Percentiles rank a stretch among this genome's conserved stretches.
Conservation (phyloP, 35 echinoderm and acorn worm genomes). For the Patiria miniata region DNA sequence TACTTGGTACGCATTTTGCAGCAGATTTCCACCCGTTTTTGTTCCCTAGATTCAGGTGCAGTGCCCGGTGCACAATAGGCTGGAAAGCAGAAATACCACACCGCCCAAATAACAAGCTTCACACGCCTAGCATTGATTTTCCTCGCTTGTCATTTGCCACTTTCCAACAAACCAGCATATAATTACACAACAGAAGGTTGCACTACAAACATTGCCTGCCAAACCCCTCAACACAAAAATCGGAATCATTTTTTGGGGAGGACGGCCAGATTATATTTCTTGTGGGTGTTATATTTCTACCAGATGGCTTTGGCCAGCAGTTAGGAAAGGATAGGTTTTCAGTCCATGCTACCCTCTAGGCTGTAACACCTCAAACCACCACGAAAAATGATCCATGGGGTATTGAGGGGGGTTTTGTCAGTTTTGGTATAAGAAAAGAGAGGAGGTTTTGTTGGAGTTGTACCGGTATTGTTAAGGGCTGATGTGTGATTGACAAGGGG, state of each 20-base stretch:
- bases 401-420: not conserved
- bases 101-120: not conserved
- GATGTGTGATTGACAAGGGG: conserved; percentile 15
- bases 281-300: conserved; percentile 19
- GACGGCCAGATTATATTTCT: conserved; percentile 21
- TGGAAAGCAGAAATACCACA: not conserved
- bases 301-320: conserved; percentile 10
- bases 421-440: not conserved
- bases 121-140: conserved; percentile 13
- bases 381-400: no score
- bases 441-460: not conserved
- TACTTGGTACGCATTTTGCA: no score
- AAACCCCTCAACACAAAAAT: not conserved
- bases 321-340: conserved; percentile 10
- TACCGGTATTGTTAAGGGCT: not conserved
- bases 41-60: no score
- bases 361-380: not conserved
- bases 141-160: not conserved
- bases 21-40: no score
- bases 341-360: not conserved
- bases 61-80: no score
- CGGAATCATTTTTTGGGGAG: conserved; percentile 17
- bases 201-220: not conserved
- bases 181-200: conserved; percentile 11
- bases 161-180: not conserved